A percentile compares a stretch with the other conserved stretches of the same genome.
Evolutionary conservation across 2,797 vertebrate genomes (phyloP).

Genomic region (Acanthurus leucopareius): DNA sequence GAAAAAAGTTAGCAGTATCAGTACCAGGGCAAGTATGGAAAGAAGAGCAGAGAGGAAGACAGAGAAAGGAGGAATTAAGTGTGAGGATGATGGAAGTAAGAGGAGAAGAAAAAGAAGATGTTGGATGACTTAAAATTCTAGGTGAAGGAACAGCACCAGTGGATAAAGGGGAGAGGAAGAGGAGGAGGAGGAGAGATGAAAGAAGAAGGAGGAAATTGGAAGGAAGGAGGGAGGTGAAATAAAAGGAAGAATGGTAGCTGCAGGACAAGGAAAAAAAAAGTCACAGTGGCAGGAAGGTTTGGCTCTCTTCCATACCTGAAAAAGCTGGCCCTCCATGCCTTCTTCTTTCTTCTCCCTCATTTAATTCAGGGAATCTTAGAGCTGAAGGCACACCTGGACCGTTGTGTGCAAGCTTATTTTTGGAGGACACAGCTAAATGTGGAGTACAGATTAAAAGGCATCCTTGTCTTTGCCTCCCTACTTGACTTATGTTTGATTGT

Average conservation of each 20-base stretch:
- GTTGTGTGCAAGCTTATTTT: constrained; percentile 10
- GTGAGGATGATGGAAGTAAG: neutral
- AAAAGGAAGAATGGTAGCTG: constrained; percentile 43
- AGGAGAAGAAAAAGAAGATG: constrained; percentile 14
- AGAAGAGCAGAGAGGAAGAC: constrained; percentile 2
- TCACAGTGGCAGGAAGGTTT: constrained; percentile 47
- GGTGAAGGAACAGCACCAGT: constrained; percentile 11
- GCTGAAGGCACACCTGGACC: constrained; percentile 35
- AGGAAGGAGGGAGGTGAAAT: constrained; percentile 24
- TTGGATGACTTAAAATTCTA: constrained; percentile 1
- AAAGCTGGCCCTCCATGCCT: constrained; percentile 20
- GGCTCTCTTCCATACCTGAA: constrained; percentile 53
- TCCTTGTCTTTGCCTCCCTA: constrained; percentile 8
- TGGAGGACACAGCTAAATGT: constrained; percentile 34
- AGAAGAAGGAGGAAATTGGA: constrained; percentile 21
- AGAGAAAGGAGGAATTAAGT: neutral
- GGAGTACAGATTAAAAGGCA: constrained; percentile 17
- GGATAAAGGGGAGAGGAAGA: constrained; percentile 13
- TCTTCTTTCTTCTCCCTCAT: constrained; percentile 25
- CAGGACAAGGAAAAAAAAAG: constrained; percentile 52
- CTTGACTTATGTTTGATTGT: constrained; percentile 29
- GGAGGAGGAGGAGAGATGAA: constrained; percentile 31
- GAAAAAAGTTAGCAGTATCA: neutral
- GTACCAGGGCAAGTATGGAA: constrained; percentile 17
- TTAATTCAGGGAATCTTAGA: constrained; percentile 41